Evolutionary conservation across 2,888 invertebrate species (phyloP).

Genomic region (Camponotus fellah): DNA sequence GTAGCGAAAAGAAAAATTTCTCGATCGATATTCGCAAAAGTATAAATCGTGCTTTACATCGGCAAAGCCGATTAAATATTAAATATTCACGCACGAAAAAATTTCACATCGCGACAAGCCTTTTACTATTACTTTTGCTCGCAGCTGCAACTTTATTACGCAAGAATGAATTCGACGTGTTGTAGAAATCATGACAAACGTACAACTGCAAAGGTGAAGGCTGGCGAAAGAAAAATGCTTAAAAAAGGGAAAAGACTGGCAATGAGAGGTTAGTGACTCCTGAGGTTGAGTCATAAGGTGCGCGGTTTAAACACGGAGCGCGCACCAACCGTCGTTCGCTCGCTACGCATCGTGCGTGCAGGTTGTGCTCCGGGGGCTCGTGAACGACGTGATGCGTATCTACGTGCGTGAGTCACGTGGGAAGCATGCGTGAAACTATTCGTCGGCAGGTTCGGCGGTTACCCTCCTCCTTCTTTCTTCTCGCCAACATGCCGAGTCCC

Average conservation of each 20-base stretch:
- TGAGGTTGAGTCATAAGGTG: constrained; percentile 76
- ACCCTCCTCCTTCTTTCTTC: not conserved
- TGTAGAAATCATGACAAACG: constrained; percentile 2
- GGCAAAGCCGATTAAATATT: not conserved
- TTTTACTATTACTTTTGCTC: not conserved
- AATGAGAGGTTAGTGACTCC: constrained; percentile 77
- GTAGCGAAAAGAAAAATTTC: not conserved
- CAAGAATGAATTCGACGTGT: not conserved
- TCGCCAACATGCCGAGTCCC: not conserved
- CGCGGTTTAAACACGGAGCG: constrained; percentile 50
- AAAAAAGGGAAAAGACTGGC: constrained; percentile 57
- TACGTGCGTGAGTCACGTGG: constrained; percentile 80
- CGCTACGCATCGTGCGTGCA: constrained; percentile 79
- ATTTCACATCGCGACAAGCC: not conserved
- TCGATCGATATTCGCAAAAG: not conserved
- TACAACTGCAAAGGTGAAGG: constrained; percentile 27
- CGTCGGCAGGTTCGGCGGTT: constrained; percentile 69
- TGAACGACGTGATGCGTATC: constrained; percentile 81
- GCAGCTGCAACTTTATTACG: not conserved
- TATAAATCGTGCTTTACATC: not conserved
- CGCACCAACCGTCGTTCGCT: constrained; percentile 59
- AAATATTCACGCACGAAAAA: not conserved
- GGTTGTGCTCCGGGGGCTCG: constrained; percentile 70
- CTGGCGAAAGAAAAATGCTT: constrained; percentile 52
- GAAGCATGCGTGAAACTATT: constrained; percentile 79